These are phyloP conservation scores for Entosphenus tridentatus DNA, from an alignment of 2,113 vertebrate species.

Conservation along the genomic window DNA sequence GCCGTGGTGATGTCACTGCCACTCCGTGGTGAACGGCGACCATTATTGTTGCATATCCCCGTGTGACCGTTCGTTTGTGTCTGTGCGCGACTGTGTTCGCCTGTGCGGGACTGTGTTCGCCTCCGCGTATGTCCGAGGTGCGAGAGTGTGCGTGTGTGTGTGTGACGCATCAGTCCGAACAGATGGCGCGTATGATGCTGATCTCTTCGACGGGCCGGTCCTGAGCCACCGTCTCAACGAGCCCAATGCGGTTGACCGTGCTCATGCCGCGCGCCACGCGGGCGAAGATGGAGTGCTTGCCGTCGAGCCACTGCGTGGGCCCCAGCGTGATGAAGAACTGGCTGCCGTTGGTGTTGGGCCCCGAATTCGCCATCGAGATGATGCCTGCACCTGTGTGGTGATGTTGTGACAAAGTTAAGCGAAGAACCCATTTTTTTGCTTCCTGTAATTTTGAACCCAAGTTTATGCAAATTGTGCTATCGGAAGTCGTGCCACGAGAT, in stretches of 20 bases:
- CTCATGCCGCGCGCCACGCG: constrained; percentile 58
- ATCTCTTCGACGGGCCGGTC: constrained; percentile 67
- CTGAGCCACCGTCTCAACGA: constrained; percentile 77
- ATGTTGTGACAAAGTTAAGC: constrained; percentile 6
- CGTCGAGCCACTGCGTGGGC: constrained; percentile 72
- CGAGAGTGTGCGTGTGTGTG: no score
- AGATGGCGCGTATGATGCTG: constrained; percentile 42
- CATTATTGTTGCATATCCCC: no score
- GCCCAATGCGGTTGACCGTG: constrained; percentile 55
- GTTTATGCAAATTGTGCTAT: not conserved
- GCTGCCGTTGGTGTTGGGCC: constrained; percentile 76
- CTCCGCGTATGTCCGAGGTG: no score
- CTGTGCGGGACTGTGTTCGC: no score
- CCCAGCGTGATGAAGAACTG: constrained; percentile 71
- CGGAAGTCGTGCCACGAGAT: not conserved
- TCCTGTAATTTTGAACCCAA: not conserved
- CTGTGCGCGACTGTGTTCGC: no score
- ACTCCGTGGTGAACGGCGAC: no score
- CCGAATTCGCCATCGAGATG: constrained; percentile 81
- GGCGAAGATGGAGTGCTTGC: constrained; percentile 80
- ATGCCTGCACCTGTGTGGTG: constrained; percentile 50
- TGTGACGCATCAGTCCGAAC: constrained; percentile 21
- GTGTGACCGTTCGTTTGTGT: no score
- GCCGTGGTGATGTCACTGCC: no score
- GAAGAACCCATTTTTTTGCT: constrained; percentile 6